A percentile compares a stretch with the other conserved stretches of the same genome.
These are phyloP conservation scores for Parasteatoda lunata DNA, from an alignment of 2,888 invertebrate genomes.

Conservation along the genomic window DNA sequence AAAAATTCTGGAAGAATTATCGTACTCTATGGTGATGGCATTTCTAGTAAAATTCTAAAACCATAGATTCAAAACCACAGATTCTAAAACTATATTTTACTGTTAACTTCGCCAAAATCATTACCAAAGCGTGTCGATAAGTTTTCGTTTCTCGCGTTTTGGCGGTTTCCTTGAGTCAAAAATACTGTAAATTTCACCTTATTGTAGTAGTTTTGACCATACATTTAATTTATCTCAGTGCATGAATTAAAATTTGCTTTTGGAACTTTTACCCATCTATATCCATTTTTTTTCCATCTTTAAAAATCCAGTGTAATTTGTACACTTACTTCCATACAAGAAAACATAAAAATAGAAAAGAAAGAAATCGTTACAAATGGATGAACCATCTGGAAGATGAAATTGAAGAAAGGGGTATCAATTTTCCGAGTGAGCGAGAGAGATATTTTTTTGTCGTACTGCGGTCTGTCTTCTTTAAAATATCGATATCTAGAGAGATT, in stretches of 20 bases:
- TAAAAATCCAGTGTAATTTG: neutral
- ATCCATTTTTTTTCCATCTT: neutral
- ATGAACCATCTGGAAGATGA: neutral
- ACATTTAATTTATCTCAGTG: too few relatives aligned
- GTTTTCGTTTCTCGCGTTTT: too few relatives aligned
- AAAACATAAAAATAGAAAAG: neutral
- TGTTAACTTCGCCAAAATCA: too few relatives aligned
- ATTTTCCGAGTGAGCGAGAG: constrained; percentile 22
- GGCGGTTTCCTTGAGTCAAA: too few relatives aligned
- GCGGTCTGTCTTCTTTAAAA: constrained; percentile 31
- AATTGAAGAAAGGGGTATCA: constrained; percentile 8
- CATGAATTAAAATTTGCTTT: neutral
- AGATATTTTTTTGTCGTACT: constrained; percentile 14
- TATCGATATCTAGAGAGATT: constrained; percentile 10
- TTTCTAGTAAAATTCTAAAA: too few relatives aligned
- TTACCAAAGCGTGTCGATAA: too few relatives aligned
- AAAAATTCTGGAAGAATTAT: too few relatives aligned
- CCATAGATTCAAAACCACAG: too few relatives aligned
- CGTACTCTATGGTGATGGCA: too few relatives aligned
- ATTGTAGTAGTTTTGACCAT: too few relatives aligned
- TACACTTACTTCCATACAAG: neutral
- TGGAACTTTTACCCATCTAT: neutral
- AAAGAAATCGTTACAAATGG: neutral
- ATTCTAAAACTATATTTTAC: too few relatives aligned
- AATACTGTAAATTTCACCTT: too few relatives aligned